Evolutionary conservation across 1,140 invertebrate species (phyloP).

Genomic region (Drosophila pseudoananassae): DNA sequence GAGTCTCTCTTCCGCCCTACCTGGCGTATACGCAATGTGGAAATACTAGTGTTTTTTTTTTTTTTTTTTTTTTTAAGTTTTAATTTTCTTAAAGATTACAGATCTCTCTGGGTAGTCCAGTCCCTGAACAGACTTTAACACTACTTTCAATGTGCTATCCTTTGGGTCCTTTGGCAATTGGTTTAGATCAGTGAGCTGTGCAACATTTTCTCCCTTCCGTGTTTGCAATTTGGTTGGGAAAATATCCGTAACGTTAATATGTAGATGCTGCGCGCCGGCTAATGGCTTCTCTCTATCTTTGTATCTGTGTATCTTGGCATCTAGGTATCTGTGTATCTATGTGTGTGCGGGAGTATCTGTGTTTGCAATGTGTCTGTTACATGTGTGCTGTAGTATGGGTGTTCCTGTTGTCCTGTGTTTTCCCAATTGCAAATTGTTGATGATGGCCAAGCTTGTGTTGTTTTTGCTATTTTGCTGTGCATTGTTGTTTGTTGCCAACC

Average conservation of each 20-base stretch:
- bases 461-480: slow-evolving; percentile 30
- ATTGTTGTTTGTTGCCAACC: slow-evolving; percentile 49
- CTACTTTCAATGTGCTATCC: neutral
- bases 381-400: slow-evolving; percentile 27
- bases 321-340: neutral
- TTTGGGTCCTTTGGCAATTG: slow-evolving; percentile 39
- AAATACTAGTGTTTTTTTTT: neutral
- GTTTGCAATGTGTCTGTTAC: slow-evolving; percentile 26
- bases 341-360: neutral
- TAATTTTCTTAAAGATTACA: no score
- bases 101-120: no score
- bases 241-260: slow-evolving; percentile 70
- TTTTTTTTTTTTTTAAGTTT: no score
- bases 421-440: slow-evolving; percentile 74
- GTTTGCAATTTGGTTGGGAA: slow-evolving; percentile 53
- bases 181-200: slow-evolving; percentile 52
- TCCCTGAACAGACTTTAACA: neutral
- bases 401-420: slow-evolving; percentile 62
- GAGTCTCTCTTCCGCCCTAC: neutral
- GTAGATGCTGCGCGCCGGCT: slow-evolving; percentile 46
- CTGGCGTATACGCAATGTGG: slow-evolving; percentile 39
- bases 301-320: slow-evolving; percentile 7
- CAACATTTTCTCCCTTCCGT: slow-evolving; percentile 29
- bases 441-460: slow-evolving; percentile 59
- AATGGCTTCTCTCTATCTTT: slow-evolving; percentile 33